Evolutionary conservation across 2,888 invertebrate genomes (phyloP), one percentile per base, ranked within the genome.

Genomic region (Odontocerum albicorne): DNA sequence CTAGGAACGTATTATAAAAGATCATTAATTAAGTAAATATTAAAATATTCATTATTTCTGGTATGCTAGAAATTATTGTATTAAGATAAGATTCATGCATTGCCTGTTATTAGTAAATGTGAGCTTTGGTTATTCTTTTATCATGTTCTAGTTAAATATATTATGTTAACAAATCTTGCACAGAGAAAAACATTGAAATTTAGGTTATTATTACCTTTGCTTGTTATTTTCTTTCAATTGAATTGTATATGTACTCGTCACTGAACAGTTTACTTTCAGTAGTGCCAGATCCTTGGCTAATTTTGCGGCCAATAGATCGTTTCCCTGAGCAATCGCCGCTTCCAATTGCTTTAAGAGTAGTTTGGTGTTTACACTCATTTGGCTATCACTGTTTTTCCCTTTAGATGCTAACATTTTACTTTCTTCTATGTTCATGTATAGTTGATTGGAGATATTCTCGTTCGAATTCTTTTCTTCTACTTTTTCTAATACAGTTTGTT

Each of bases 251-350:
- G 77, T 73, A 57, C 83, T 71, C 22, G 81, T 77, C 2, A 85
- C 89, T 31, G 87, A 87, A 71, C 90, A 88, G 55, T 86, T 86
- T 44, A 90, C 81, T 68, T 87, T 86, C 57, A 90, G 72, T 60
- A 87, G 83, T 0, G 91, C 90, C 62, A 92, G 73, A 69, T 90
- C 87, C 61, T 84, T 80, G 1, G 92, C 91, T 43, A 90, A 81
- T 60, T 82, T 82, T 0, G 91, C 87, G 2, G 92, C 91, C 62
- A 87, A 81, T 44, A 79, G 80, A 70, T 89, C 83, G 65, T 90
- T 85, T 4, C 91, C 91, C 66, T 82, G 83, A 2, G 87, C 84
- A 64, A 92, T 92, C 1, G 91, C 87, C 50, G 81, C 80, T 70
- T 92, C 91, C 49, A 92, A 73, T 68, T 87, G 81, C 67, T 82